Base-by-base conservation (phyloP, 2,888 invertebrate species). In the Scaptomyza flava region DNA sequence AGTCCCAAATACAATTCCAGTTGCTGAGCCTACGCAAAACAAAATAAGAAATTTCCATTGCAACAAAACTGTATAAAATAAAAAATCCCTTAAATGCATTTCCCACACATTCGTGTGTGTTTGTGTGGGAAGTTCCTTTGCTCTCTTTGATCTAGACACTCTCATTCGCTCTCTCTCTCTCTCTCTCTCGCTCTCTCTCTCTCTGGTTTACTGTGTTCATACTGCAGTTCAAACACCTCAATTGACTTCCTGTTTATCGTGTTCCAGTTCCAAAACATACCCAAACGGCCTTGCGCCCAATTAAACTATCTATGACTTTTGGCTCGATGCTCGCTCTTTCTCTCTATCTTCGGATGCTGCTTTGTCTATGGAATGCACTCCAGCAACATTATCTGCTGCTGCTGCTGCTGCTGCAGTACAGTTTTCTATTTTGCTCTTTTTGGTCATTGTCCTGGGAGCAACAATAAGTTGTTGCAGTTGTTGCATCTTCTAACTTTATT, bases 251-350 rank as follows among this genome's bases (percentile, higher is more conserved):
- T 77, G 77, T 69, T 78, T 66, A 58, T 42, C 59, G 64, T 77
- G 72, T 80, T 78, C 78, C 77, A 80, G 61, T 78, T 80, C 80
- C 80, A 80, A 56, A 61, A 59, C 52, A 72, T 75, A 69, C 75
- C 73, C 68, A 67, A 81, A 84, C 84, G 81, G 81, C 81, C 81
- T 81, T 81, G 81, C 77, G 73, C 70, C 77, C 76, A 81, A 78
- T 81, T 82, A 27, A 81, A 74, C 62, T 63, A 65, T 60, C 66
- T 68, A 62, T 50, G 67, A 59, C 61, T 61, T 66, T 69, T 52
- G 52, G 66, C 61, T 54, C 41, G 33, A 48, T 43, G 42, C 31
- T 12, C 47, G 36, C 36, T 53, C n/a, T 17, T 47, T 58, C 20
- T 59, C 65, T 56, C 36, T 53, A 8, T 52, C 43, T 41, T 14